Base-by-base conservation (phyloP, 2,797 vertebrate species). In the Sarcoramphus papa region DNA sequence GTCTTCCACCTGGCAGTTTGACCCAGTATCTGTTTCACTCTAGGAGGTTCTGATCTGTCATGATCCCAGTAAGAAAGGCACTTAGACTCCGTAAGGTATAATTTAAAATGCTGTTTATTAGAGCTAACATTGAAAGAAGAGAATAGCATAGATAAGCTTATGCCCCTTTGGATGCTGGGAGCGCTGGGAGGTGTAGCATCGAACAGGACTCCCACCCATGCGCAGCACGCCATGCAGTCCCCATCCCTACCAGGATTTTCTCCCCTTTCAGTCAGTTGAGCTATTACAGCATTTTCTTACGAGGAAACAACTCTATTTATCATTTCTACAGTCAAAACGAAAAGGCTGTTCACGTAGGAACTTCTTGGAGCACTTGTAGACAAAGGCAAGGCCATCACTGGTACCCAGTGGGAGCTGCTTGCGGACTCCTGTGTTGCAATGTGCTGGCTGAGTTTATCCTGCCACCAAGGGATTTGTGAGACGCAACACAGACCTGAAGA, bases 141-240 rank as follows among this genome's bases (percentile, higher is more conserved):
- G 6, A 74, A 60, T 19, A 62, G 6, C 27, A 43, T 5, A 65
- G 13, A 9, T 37, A 62, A 60, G 5, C 27, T 51, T 16, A 27
- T 14, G 6, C 30, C 17, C 8, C 5, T 69, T 56, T 70, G 7
- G 17, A 53, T 48, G 14, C 3, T 81, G 22, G 20, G 4, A 87
- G 6, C 12, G 25, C 14, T 69, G 41, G 4, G 3, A 60, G 18
- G 3, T n/a, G 14, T 18, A 40, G 5, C 24, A 27, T 22, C 4
- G 3, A 67, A 47, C 8, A 45, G 25, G 25, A 37, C 25, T 28
- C 15, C 2, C 4, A 18, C 5, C 3, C 27, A 28, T 0, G 3
- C 1, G 2, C 12, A 18, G 20, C 12, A 11, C 14, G 4, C 7
- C 7, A 3, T 12, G 28, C 4, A 47, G 28, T 57, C 24, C 40